Evolutionary conservation across 2,113 vertebrate genomes (phyloP).

Genomic region (Podiceps cristatus): DNA sequence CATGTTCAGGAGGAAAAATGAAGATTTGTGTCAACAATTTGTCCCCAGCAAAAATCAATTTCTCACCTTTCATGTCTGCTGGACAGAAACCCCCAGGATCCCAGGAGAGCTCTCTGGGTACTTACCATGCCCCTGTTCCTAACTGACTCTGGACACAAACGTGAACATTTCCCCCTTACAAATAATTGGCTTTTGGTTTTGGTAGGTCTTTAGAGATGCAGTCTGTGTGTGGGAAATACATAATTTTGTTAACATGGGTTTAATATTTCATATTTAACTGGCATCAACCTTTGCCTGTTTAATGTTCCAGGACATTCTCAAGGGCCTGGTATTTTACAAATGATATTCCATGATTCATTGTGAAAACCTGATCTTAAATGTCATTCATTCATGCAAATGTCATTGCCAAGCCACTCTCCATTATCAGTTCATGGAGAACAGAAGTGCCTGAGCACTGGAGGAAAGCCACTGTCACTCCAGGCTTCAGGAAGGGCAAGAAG

Average conservation of each 20-base stretch:
- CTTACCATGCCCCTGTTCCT: neutral
- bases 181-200: neutral
- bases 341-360: neutral
- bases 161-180: neutral
- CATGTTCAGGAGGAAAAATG: neutral
- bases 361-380: neutral
- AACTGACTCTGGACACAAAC: neutral
- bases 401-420: too few relatives aligned
- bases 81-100: neutral
- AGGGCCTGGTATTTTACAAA: neutral
- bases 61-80: neutral
- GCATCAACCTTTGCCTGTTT: neutral
- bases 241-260: neutral
- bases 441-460: too few relatives aligned
- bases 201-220: neutral
- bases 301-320: neutral
- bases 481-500: too few relatives aligned
- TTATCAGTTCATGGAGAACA: too few relatives aligned
- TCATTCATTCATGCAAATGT: too few relatives aligned
- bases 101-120: rapidly evolving
- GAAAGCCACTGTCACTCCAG: too few relatives aligned
- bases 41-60: neutral
- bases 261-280: neutral
- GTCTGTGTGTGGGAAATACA: neutral
- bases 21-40: neutral